Percentiles rank a stretch among this genome's conserved stretches.
phyloP scores from a whole-genome alignment of 2,113 vertebrate species.

The Rhinoptilus africanus region DNA sequence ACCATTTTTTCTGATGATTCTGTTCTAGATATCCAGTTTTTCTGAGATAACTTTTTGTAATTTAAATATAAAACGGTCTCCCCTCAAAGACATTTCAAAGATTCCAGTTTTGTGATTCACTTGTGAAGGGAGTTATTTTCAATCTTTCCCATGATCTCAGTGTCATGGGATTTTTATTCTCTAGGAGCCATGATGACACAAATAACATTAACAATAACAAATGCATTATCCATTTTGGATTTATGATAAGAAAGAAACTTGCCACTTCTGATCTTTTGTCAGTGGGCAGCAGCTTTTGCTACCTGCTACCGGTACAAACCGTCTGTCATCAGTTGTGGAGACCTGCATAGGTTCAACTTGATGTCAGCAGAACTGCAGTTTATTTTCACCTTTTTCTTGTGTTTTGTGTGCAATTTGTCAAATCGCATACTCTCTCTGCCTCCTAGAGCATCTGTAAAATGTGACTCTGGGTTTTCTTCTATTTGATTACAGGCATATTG shows the following conservation, averaged over 20 bases:
- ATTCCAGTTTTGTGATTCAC: conserved; percentile 69
- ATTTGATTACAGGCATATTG: background rate
- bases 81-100: background rate
- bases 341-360: background rate
- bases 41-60: background rate
- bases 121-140: conserved; percentile 61
- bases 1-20: background rate
- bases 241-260: background rate
- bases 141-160: conserved; percentile 71
- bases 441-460: background rate
- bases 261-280: background rate
- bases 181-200: background rate
- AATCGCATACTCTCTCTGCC: background rate
- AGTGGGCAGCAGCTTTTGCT: background rate
- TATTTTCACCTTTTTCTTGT: background rate
- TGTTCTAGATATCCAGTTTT: background rate
- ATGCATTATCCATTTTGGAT: background rate
- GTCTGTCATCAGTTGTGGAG: background rate
- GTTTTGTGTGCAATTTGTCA: background rate
- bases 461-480: background rate
- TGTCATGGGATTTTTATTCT: conserved; percentile 59
- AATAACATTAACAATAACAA: conserved; percentile 16
- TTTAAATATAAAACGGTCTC: background rate
- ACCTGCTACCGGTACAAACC: background rate
- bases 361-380: background rate